Evolutionary conservation across 2,888 invertebrate genomes (phyloP), one percentile per base, ranked within the genome.

Genomic region (Amphipyra tragopoginis): DNA sequence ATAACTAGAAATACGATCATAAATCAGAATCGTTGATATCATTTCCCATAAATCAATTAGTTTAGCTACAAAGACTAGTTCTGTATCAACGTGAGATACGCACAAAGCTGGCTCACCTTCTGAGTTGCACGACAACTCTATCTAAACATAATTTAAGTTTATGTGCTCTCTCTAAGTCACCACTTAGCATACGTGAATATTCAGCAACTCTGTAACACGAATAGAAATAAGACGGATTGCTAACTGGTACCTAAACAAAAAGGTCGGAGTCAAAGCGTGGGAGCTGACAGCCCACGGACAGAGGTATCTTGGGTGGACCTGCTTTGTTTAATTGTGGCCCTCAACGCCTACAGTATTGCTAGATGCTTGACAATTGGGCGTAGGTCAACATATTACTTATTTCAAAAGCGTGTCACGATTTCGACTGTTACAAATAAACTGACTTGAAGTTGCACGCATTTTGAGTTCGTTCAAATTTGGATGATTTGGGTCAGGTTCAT

Each of bases 171-270:
- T 83, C 80, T 83, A 83, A 82, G 80, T 68, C 75, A 66, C 66
- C 72, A 79, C 78, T 90, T 89, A 83, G 84, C 90, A 90, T 88
- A 87, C 68, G 85, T 90, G 87, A 91, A 90, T 90, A 90, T 90
- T 90, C 89, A 90, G 86, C 79, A 82, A 84, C 82, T 77, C 63
- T 81, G 83, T 80, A 83, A 85, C 81, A 81, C 58, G 68, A 84
- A 83, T 86, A 82, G 77, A 81, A 84, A 81, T 84, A 80, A 86
- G 85, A 84, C 78, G 76, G 79, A 86, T 87, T 88, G 83, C 84
- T 86, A 79, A 84, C 83, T 82, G 79, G 81, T 77, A 77, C 72
- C 71, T 81, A 81, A 83, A 89, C 86, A 87, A 87, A 89, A 90
- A 90, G 90, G 87, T 90, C 83, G 85, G 69, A 84, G 81, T 82